phyloP scores from a whole-genome alignment of 1,140 invertebrate genomes.

The Drosophila santomea region DNA sequence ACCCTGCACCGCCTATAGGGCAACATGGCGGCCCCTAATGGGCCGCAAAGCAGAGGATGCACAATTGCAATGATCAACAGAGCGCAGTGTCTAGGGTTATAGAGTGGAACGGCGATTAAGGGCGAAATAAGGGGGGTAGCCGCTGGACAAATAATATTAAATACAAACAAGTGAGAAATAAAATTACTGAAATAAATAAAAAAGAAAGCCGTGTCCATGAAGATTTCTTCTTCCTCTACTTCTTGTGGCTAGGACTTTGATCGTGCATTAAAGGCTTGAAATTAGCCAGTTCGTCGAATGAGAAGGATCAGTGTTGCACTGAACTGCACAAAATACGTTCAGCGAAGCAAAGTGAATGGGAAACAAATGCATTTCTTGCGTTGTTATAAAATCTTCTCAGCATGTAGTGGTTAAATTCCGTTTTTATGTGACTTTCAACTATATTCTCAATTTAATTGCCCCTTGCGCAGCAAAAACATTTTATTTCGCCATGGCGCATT shows the following conservation, averaged over 20 bases:
- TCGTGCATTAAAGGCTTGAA: constrained; percentile 16
- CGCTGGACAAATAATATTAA: neutral
- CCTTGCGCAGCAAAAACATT: constrained; percentile 13
- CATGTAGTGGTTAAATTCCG: neutral
- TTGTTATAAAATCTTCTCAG: neutral
- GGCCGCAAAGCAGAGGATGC: constrained; percentile 55
- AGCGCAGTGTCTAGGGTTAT: constrained; percentile 55
- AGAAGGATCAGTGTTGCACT: constrained; percentile 1
- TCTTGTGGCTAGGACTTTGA: neutral
- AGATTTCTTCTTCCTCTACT: constrained; percentile 3
- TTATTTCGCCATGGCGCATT: constrained; percentile 22
- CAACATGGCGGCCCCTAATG: constrained; percentile 47
- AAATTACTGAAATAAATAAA: constrained; percentile 4
- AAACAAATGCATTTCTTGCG: too few species aligned
- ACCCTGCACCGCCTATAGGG: constrained; percentile 23
- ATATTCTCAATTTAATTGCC: neutral
- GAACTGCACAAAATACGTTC: neutral
- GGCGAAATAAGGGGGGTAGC: constrained; percentile 1
- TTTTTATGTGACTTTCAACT: neutral
- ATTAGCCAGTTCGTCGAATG: neutral
- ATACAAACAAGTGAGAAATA: too few species aligned
- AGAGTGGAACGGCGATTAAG: constrained; percentile 39
- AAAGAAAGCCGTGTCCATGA: constrained; percentile 18
- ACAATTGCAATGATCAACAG: constrained; percentile 58
- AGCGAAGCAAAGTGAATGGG: neutral